Evolutionary conservation across 30 jellyfish, hydroid and myxozoan species (phyloP).

Genomic region (Aurelia aurita complex sp. Pacific): DNA sequence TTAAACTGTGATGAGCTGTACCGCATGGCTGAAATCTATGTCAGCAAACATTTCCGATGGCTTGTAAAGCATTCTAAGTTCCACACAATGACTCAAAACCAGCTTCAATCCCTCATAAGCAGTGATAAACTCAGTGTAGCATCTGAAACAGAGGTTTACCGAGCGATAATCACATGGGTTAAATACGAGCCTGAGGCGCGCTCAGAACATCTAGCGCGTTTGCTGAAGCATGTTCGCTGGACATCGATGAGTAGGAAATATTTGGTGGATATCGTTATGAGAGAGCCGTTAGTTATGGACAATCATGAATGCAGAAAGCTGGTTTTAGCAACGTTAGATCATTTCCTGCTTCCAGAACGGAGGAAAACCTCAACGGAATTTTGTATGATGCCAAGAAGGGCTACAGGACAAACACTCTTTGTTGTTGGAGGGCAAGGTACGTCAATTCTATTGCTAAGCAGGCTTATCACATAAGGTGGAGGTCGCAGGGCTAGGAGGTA

Average conservation of each 20-base stretch:
- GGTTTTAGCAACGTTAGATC: conserved; percentile 65
- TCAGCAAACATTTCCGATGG: conserved; percentile 61
- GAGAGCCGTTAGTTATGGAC: conserved; percentile 78
- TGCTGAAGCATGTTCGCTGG: conserved; percentile 69
- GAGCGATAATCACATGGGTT: conserved; percentile 77
- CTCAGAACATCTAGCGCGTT: conserved; percentile 16
- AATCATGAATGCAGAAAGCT: conserved; percentile 60
- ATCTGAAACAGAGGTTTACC: conserved; percentile 89
- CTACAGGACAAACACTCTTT: conserved; percentile 45
- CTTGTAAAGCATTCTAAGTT: conserved; percentile 46
- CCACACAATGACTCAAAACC: conserved; percentile 44
- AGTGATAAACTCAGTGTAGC: conserved; percentile 66
- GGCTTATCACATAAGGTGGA: no score
- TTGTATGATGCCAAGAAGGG: conserved; percentile 52
- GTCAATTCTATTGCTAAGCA: background rate
- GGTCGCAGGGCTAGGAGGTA: no score
- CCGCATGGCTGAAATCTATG: conserved; percentile 45
- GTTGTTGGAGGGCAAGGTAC: conserved; percentile 91
- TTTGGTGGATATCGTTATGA: conserved; percentile 71
- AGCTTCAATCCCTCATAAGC: conserved; percentile 55
- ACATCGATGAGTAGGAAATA: conserved; percentile 74
- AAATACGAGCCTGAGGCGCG: conserved; percentile 49
- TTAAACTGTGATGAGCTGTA: conserved; percentile 66
- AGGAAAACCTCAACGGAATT: background rate
- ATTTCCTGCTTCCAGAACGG: conserved; percentile 83